Percentiles rank a stretch among this genome's conserved stretches.
Evolutionary conservation across 2,797 vertebrate genomes (phyloP).

Genomic region (Mycteria americana): DNA sequence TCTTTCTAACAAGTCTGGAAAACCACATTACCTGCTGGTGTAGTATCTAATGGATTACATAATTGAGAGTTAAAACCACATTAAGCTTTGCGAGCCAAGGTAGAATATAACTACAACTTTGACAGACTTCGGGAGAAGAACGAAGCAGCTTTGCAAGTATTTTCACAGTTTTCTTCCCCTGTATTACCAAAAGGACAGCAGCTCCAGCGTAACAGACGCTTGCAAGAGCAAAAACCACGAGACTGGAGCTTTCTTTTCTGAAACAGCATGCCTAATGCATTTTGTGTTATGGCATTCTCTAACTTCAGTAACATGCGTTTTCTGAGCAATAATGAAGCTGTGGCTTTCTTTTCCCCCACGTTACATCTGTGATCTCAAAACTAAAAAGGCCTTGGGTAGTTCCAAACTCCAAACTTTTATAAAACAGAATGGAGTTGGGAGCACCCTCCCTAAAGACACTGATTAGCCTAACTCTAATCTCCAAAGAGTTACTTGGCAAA

Average conservation of each 20-base stretch:
- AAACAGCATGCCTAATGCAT: fast-evolving
- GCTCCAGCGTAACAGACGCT: fast-evolving
- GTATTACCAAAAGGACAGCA: not conserved
- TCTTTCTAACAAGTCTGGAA: not conserved
- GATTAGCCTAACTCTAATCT: not conserved
- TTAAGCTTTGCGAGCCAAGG: not conserved
- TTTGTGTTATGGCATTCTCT: not conserved
- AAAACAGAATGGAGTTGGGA: not conserved
- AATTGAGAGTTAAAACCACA: not conserved
- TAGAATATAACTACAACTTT: not conserved
- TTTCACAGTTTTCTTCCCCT: not conserved
- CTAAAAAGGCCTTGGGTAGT: not conserved
- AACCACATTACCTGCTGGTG: not conserved
- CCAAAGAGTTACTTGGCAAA: not conserved
- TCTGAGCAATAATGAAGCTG: not conserved
- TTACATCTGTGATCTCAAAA: not conserved
- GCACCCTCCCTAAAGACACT: not conserved
- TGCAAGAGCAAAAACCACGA: not conserved
- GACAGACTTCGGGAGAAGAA: not conserved
- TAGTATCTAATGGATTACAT: not conserved
- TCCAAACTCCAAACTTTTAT: not conserved
- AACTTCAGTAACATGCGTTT: not conserved
- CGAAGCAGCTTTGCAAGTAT: not conserved
- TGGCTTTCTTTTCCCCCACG: not conserved
- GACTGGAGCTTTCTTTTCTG: not conserved